Percentiles rank a stretch among this genome's conserved stretches.
Evolutionary conservation across 2,113 vertebrate genomes (phyloP).

Genomic region (Cheirogaleus medius): DNA sequence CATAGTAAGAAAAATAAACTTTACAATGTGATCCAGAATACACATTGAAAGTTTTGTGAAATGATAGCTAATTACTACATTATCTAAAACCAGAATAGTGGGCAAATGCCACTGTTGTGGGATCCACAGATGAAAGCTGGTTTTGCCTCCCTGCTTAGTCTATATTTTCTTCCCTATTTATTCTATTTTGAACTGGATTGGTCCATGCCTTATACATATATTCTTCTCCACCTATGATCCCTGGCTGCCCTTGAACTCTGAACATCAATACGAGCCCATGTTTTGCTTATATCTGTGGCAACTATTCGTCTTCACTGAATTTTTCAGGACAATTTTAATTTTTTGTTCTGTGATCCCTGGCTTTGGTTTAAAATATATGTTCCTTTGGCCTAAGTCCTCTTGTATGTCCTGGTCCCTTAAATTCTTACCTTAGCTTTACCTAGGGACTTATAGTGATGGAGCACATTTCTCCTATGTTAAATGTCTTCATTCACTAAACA

Average conservation of each 20-base stretch:
- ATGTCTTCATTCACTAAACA: neutral
- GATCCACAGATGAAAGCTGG: neutral
- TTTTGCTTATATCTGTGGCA: neutral
- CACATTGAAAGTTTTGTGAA: neutral
- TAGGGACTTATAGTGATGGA: neutral
- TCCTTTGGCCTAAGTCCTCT: neutral
- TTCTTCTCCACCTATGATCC: neutral
- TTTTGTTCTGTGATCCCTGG: neutral
- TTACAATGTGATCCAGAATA: neutral
- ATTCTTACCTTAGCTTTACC: neutral
- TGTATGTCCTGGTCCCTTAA: neutral
- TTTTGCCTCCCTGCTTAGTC: neutral
- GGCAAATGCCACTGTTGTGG: neutral
- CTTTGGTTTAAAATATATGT: neutral
- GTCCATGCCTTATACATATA: neutral
- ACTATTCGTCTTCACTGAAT: neutral
- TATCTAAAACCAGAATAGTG: neutral
- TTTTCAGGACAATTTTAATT: neutral
- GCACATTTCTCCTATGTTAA: neutral
- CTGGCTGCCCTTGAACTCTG: neutral
- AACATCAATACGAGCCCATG: neutral
- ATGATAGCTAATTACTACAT: neutral
- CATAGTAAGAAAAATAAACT: neutral
- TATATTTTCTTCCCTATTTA: neutral
- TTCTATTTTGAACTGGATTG: neutral